Base-by-base conservation (phyloP, 2,888 invertebrate genomes). In the Bhutanitis thaidina region DNA sequence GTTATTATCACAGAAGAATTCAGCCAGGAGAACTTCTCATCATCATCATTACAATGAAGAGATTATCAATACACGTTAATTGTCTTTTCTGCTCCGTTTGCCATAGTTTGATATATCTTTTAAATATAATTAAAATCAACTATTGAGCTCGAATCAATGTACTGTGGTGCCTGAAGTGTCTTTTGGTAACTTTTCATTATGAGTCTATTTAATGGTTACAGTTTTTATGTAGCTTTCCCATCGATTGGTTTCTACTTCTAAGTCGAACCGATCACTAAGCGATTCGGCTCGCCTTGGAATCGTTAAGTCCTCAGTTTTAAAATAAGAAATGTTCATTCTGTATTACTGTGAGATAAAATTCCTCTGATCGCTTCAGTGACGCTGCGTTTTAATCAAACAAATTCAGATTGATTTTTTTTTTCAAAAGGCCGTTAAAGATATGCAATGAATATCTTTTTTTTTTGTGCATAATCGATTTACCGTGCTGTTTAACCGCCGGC, bases 251-350 rank as follows among this genome's bases (percentile, higher is more conserved):
- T 67, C 59, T 59, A 68, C 62, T 59, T 74, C 65, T 67, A 69
- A 69, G 67, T 76, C 64, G 59, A 65, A 64, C 69, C 71, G 78
- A 77, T 76, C 77, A 70, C 76, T 72, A 74, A 75, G 63, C 77
- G 70, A 84, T 86, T 81, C 55, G 82, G 61, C 60, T 61, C 77
- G 76, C 63, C 66, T 71, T 64, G 58, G 58, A 65, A 64, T 69
- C 65, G 61, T 65, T 57, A 63, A 62, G 56, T 69, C 68, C 69
- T 71, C 65, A 71, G 69, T 76, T 76, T 71, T 69, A 65, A 20
- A 20, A 20, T 70, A 69, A 73, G 70, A 73, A 75, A 67, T 67
- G 62, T 61, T 66, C 71, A 67, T 67, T 68, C 67, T 64, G 64
- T 65, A 65, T 15, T 65, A 62, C 71, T 68, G 70, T 69, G 70